Evolutionary conservation across 2,888 invertebrate genomes (phyloP).

Genomic region (Graphium colonna): DNA sequence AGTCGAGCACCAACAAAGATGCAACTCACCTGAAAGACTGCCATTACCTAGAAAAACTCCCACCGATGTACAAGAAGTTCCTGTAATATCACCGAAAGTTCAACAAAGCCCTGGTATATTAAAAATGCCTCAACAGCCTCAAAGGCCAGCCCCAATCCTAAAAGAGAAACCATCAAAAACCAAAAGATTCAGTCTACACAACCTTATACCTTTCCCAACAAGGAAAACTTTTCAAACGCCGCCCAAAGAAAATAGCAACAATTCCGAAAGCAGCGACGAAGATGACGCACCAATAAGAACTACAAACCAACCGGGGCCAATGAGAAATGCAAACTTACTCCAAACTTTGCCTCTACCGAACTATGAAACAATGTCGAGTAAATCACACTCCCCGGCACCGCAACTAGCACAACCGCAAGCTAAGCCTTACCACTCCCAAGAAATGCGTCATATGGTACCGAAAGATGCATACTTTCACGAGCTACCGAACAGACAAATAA

Average conservation of each 20-base stretch:
- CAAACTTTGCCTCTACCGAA: conserved; percentile 77
- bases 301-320: conserved; percentile 72
- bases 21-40: conserved; percentile 61
- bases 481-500: conserved; percentile 69
- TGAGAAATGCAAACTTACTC: conserved; percentile 75
- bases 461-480: conserved; percentile 83
- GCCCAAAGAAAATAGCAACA: conserved; percentile 70
- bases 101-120: conserved; percentile 51
- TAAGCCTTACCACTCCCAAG: conserved; percentile 42
- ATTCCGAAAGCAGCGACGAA: conserved; percentile 81
- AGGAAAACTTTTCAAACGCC: conserved; percentile 72
- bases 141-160: conserved; percentile 65
- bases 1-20: conserved; percentile 75
- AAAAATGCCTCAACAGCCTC: conserved; percentile 71
- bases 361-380: conserved; percentile 77
- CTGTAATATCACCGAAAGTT: conserved; percentile 34
- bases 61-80: conserved; percentile 48
- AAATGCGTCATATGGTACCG: conserved; percentile 66
- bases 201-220: conserved; percentile 74
- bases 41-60: conserved; percentile 54
- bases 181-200: conserved; percentile 74
- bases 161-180: conserved; percentile 72
- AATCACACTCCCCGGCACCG: conserved; percentile 63
- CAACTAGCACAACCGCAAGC: conserved; percentile 39
- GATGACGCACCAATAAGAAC: conserved; percentile 73